Evolutionary conservation across 2,797 vertebrate genomes (phyloP).

Genomic region (Gymnopithys bicolor): DNA sequence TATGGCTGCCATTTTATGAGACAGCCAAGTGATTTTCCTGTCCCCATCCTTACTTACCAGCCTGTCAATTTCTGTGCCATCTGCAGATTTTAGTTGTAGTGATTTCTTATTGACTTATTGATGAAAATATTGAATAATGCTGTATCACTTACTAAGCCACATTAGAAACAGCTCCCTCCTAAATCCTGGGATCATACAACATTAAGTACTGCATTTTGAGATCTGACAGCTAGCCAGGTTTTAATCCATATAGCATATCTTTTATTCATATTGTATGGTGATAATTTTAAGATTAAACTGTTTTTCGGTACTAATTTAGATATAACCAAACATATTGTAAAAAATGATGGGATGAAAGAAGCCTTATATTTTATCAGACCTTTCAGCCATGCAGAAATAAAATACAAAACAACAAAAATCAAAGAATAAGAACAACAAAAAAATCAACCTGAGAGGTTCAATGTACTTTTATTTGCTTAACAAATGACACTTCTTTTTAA

Average conservation of each 20-base stretch:
- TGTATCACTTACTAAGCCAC: background rate
- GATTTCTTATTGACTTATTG: constrained; percentile 27
- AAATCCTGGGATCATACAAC: background rate
- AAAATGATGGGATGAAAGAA: background rate
- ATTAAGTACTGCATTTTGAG: background rate
- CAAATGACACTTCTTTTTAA: background rate
- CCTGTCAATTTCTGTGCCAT: background rate
- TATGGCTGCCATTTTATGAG: background rate
- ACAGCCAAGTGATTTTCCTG: background rate
- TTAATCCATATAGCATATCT: background rate
- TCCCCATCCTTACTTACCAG: background rate
- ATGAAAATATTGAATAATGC: constrained; percentile 31
- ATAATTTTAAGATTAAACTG: background rate
- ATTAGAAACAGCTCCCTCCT: background rate
- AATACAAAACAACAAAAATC: background rate
- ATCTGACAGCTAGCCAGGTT: background rate
- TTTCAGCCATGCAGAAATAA: background rate
- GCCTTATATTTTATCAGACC: background rate
- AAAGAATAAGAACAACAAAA: background rate
- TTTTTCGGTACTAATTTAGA: background rate
- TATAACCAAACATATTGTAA: background rate
- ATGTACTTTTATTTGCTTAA: background rate
- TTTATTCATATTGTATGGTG: background rate
- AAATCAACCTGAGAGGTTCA: background rate
- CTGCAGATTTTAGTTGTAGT: background rate